Percentiles rank a stretch among this genome's conserved stretches.
phyloP scores from a whole-genome alignment of 1,140 invertebrate genomes.

The Plutomurus gul region DNA sequence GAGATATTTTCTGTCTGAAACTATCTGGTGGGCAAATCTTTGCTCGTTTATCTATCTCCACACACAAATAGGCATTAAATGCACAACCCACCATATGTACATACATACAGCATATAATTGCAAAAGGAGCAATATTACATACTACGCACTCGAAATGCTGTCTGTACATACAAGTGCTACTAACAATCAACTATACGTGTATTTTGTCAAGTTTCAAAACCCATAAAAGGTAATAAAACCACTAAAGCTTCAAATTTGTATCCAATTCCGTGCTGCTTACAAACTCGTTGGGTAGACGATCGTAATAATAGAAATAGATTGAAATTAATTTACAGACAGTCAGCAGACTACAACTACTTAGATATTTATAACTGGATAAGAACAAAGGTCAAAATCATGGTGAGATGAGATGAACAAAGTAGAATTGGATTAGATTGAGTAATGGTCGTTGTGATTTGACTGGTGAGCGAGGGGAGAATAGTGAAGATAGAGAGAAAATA shows the following conservation, averaged over 20 bases:
- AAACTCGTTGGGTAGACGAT: not conserved
- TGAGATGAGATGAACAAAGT: not conserved
- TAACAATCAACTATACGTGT: not conserved
- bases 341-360: not conserved
- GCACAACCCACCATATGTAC: too few species aligned
- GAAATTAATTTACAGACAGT: slow-evolving; percentile 13
- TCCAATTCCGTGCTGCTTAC: slow-evolving; percentile 1
- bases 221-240: slow-evolving; percentile 35
- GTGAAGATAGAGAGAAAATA: not conserved
- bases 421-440: not conserved
- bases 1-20: too few species aligned
- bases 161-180: not conserved
- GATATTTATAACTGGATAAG: slow-evolving; percentile 32
- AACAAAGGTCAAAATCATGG: slow-evolving; percentile 29
- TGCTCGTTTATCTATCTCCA: too few species aligned
- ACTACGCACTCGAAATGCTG: not conserved
- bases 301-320: slow-evolving; percentile 7
- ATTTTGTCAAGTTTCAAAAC: slow-evolving; percentile 42
- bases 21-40: too few species aligned
- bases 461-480: too few species aligned
- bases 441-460: too few species aligned
- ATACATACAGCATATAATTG: not conserved
- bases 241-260: slow-evolving; percentile 38
- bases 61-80: too few species aligned
- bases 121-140: not conserved